Conservation (phyloP, 1,140 invertebrate genomes). For the Lepidurus packardi region DNA sequence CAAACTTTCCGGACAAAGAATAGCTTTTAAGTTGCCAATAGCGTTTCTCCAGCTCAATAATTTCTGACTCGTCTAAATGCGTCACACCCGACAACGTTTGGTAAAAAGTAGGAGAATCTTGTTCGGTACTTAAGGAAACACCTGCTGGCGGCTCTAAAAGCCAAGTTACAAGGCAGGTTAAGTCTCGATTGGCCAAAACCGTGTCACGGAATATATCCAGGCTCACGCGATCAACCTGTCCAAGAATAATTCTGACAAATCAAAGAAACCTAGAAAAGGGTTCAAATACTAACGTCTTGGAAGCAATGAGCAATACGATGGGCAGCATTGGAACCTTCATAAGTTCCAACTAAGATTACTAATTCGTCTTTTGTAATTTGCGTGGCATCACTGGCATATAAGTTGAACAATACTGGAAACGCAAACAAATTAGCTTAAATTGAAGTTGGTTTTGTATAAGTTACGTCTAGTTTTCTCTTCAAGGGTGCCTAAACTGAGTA, state of each 20-base stretch:
- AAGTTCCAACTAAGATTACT: constrained; percentile 57
- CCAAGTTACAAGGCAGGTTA: constrained; percentile 75
- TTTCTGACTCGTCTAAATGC: constrained; percentile 69
- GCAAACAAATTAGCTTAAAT: constrained; percentile 35
- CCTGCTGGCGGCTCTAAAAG: constrained; percentile 60
- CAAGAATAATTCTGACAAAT: constrained; percentile 35
- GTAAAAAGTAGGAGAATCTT: constrained; percentile 84
- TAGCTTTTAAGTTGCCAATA: constrained; percentile 73
- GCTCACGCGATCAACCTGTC: constrained; percentile 53
- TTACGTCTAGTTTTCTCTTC: constrained; percentile 81
- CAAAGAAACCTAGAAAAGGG: constrained; percentile 27
- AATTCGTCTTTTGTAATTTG: constrained; percentile 70
- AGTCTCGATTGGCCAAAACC: constrained; percentile 63
- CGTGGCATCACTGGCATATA: constrained; percentile 77
- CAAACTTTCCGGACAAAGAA: constrained; percentile 67
- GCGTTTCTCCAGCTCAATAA: constrained; percentile 77
- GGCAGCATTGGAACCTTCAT: constrained; percentile 49
- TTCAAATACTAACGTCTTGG: constrained; percentile 45
- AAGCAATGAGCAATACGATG: constrained; percentile 50
- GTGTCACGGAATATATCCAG: constrained; percentile 68
- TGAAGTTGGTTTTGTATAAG: constrained; percentile 37
- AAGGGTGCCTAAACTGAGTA: constrained; percentile 70
- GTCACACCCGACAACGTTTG: constrained; percentile 85
- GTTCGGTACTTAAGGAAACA: constrained; percentile 65
- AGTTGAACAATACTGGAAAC: constrained; percentile 69